phyloP scores from a whole-genome alignment of 2,113 vertebrate genomes.

The Cochlearius cochlearius region DNA sequence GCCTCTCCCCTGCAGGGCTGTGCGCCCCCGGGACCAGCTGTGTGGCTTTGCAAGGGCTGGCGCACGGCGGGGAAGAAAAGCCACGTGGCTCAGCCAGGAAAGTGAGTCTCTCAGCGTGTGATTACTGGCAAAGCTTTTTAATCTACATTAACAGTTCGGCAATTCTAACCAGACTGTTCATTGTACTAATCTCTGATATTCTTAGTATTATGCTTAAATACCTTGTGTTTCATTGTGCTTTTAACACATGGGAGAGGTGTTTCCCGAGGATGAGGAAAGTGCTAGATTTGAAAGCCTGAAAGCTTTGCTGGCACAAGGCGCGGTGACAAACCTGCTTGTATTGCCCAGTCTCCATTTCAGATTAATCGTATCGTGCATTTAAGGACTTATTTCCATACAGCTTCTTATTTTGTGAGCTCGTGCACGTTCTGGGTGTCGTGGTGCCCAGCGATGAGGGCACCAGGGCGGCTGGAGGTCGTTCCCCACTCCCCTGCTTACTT shows the following conservation, averaged over 20 bases:
- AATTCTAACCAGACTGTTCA: not conserved
- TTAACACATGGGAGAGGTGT: not conserved
- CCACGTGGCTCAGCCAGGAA: not conserved
- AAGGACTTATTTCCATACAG: accelerated
- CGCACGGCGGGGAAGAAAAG: not conserved
- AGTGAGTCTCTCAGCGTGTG: not conserved
- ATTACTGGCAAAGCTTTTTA: not conserved
- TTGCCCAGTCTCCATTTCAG: not conserved
- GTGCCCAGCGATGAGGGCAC: not conserved
- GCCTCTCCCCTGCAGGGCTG: not conserved
- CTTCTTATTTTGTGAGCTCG: not conserved
- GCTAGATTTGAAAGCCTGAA: not conserved
- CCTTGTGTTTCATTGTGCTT: not conserved
- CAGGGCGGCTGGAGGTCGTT: not conserved
- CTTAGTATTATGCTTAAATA: not conserved
- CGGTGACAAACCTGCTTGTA: not conserved
- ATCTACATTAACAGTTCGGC: not conserved
- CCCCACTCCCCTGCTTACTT: not conserved
- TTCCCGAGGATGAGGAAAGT: not conserved
- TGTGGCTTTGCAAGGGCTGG: not conserved
- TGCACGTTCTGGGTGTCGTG: accelerated
- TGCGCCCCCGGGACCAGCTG: not conserved
- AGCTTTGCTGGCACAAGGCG: not conserved
- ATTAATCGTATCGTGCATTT: not conserved
- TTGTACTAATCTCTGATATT: not conserved